Percentiles rank a stretch among this genome's conserved stretches.
phyloP scores from a whole-genome alignment of 1,140 invertebrate species.

The Drosophila mauritiana region DNA sequence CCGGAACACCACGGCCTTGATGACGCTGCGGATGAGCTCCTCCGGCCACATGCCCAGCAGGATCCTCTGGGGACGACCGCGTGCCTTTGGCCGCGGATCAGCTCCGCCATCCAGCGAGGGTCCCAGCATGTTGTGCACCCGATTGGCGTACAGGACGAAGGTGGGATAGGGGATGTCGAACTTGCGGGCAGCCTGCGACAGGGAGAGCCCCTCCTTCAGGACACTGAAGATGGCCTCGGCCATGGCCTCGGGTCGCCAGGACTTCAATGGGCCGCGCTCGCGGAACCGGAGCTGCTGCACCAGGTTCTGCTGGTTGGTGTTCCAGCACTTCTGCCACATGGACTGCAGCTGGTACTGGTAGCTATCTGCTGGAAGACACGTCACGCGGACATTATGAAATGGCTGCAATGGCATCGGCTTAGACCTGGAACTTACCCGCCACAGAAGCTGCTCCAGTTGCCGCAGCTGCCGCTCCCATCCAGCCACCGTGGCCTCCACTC shows the following conservation, averaged over 20 bases:
- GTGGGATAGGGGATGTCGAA: slow-evolving; percentile 97
- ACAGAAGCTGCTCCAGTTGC: slow-evolving; percentile 77
- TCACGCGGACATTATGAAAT: slow-evolving; percentile 38
- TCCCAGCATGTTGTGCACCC: slow-evolving; percentile 96
- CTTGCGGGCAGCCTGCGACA: slow-evolving; percentile 95
- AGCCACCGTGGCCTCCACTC: slow-evolving; percentile 75
- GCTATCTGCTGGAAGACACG: slow-evolving; percentile 90
- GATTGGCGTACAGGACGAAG: slow-evolving; percentile 96
- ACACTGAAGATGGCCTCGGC: slow-evolving; percentile 96
- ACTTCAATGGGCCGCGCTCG: slow-evolving; percentile 95
- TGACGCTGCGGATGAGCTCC: slow-evolving; percentile 95
- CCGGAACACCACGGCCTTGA: slow-evolving; percentile 95
- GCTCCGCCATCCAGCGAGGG: slow-evolving; percentile 94
- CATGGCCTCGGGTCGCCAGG: slow-evolving; percentile 97
- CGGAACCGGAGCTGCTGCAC: slow-evolving; percentile 95
- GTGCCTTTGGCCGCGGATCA: slow-evolving; percentile 94
- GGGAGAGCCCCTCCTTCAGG: slow-evolving; percentile 93
- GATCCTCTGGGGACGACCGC: slow-evolving; percentile 94
- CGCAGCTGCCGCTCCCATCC: slow-evolving; percentile 78
- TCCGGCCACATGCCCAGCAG: slow-evolving; percentile 95
- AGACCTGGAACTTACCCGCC: slow-evolving; percentile 73
- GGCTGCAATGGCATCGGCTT: slow-evolving; percentile 10
- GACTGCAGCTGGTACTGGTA: slow-evolving; percentile 97
- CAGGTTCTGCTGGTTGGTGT: slow-evolving; percentile 92
- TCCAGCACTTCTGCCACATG: slow-evolving; percentile 98